Conservation (phyloP, 2,888 invertebrate genomes). For the Petrolisthes cinctipes region DNA sequence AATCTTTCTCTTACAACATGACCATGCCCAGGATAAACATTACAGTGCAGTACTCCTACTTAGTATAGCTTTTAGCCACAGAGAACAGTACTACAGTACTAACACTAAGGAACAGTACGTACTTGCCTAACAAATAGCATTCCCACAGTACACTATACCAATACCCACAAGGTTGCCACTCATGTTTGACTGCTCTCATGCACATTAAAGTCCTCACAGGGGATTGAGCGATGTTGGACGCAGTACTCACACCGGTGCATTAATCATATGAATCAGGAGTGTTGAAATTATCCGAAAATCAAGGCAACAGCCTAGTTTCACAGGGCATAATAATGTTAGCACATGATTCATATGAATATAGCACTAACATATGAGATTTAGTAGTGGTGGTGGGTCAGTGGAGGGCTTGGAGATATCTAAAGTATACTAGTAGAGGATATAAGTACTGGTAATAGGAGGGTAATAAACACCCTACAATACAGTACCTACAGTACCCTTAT, state of each 20-base stretch:
- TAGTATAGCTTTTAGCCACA: slow-evolving; percentile 29
- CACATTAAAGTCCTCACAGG: slow-evolving; percentile 24
- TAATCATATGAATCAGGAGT: slow-evolving; percentile 42
- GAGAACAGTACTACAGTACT: slow-evolving; percentile 22
- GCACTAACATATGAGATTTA: slow-evolving; percentile 30
- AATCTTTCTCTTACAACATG: not conserved
- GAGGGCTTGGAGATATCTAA: not conserved
- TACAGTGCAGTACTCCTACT: slow-evolving; percentile 40
- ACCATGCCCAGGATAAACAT: slow-evolving; percentile 12
- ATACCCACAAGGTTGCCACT: slow-evolving; percentile 11
- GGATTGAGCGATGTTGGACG: slow-evolving; percentile 23
- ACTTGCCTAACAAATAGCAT: slow-evolving; percentile 35
- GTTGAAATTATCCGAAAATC: not conserved
- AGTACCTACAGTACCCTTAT: not conserved
- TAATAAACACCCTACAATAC: not conserved
- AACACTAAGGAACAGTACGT: slow-evolving; percentile 39
- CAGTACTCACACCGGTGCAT: slow-evolving; percentile 23
- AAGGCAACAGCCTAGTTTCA: not conserved
- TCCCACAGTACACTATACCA: slow-evolving; percentile 25
- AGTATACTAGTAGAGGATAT: not conserved
- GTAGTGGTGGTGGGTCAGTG: not conserved
- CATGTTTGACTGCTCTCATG: slow-evolving; percentile 35
- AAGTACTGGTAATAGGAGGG: not conserved
- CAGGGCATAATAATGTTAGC: slow-evolving; percentile 12
- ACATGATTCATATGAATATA: slow-evolving; percentile 47